Base-by-base conservation (phyloP, 2,888 invertebrate genomes). In the Nomada ferruginata region DNA sequence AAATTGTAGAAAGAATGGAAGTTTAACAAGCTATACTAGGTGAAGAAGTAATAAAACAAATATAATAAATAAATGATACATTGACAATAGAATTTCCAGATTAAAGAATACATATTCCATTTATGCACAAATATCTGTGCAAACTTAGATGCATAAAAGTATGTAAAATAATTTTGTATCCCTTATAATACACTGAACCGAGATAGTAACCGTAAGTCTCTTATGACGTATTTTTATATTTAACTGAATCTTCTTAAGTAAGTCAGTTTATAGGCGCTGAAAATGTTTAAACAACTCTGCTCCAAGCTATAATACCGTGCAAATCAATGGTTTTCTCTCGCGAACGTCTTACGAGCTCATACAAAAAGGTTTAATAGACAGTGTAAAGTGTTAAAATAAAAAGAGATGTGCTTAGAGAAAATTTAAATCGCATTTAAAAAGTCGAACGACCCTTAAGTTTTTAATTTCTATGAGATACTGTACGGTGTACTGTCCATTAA, bases 321-420 rank as follows among this genome's bases (percentile, higher is more conserved):
- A 70, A 70, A 70, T 59, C 29, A 47, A 59, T 59, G 44, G 26
- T 15, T 47, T 47, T 55, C 26, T 57, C 44, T 57, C n/a, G 20
- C 26, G 11, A 50, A 65, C 4, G 29, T 23, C 15, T 52, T 20
- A 15, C 15, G 11, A 15, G 1, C 5, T 2, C n/a, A 10, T 15
- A 4, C 4, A 53, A 36, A 52, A 20, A 15, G 18, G 4, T 47
- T 60, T 29, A 29, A 29, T 64, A 9, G 10, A 4, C 15, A n/a
- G 10, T 64, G 5, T 26, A 26, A 64, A 36, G 36, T 7, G 36
- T 36, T 36, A 7, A 36, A 36, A 36, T 36, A 1, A 36, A 36
- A 36, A 36, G 36, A 7, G 7, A 36, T 36, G 36, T 36, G 7
- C 36, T 36, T 36, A 9, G 36, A 36, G 36, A 36, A 36, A 36